phyloP scores from a whole-genome alignment of 2,113 vertebrate species.

The Carassius carassius region DNA sequence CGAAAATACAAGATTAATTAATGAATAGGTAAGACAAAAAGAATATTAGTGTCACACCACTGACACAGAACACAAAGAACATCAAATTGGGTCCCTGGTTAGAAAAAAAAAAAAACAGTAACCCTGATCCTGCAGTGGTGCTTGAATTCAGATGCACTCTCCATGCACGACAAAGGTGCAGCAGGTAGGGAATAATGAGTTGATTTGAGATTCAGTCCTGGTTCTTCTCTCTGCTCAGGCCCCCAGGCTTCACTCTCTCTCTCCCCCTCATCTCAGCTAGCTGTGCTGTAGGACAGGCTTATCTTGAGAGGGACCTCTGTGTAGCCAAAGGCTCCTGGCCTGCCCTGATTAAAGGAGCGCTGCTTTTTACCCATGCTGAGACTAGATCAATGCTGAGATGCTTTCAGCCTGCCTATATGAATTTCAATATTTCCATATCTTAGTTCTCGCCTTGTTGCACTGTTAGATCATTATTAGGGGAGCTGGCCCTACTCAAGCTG shows the following conservation, averaged over 20 bases:
- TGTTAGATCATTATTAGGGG: slow-evolving; percentile 46
- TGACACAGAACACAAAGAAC: slow-evolving; percentile 10
- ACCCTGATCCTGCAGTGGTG: not conserved
- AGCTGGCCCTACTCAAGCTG: slow-evolving; percentile 43
- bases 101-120: slow-evolving; percentile 11
- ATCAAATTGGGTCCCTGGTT: slow-evolving; percentile 22
- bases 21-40: not conserved
- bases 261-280: slow-evolving; percentile 45
- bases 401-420: slow-evolving; percentile 44
- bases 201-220: slow-evolving; percentile 53
- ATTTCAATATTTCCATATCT: slow-evolving; percentile 49
- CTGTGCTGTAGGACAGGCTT: slow-evolving; percentile 50
- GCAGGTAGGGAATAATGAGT: slow-evolving; percentile 55
- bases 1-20: not conserved
- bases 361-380: slow-evolving; percentile 53
- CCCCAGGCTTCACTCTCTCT: slow-evolving; percentile 48
- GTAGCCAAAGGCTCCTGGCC: slow-evolving; percentile 34
- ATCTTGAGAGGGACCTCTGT: slow-evolving; percentile 51
- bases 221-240: slow-evolving; percentile 43
- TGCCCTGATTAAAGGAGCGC: slow-evolving; percentile 50
- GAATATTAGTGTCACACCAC: not conserved
- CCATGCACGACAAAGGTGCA: slow-evolving; percentile 39
- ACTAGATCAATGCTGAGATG: slow-evolving; percentile 50
- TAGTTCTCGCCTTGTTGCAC: slow-evolving; percentile 32
- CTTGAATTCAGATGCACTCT: slow-evolving; percentile 31